Percentiles rank a stretch among this genome's conserved stretches.
Conservation (phyloP, 2,113 vertebrate species). For the Micromys minutus region DNA sequence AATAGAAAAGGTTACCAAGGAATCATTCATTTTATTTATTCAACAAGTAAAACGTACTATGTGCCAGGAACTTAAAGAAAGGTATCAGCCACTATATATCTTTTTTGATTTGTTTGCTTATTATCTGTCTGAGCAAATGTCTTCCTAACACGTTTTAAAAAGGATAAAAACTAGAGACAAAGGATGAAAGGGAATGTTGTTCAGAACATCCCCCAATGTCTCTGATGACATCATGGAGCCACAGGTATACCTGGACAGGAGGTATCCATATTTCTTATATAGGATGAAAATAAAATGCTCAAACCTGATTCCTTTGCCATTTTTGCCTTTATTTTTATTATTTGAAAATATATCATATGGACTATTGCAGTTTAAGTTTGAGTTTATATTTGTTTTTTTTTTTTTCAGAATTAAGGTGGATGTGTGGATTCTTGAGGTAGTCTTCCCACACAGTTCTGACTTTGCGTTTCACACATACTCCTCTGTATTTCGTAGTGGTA, state of each 20-base stretch:
- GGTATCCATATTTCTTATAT: accelerated
- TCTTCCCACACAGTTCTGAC: not conserved
- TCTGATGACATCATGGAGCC: not conserved
- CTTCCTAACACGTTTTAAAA: not conserved
- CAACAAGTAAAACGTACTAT: not conserved
- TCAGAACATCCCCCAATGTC: not conserved
- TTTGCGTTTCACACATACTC: not conserved
- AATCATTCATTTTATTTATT: not conserved
- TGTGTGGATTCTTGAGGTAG: not conserved
- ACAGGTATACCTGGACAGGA: not conserved
- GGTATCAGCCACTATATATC: not conserved
- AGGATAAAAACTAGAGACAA: not conserved
- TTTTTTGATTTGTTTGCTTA: not conserved
- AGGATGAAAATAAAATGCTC: not conserved
- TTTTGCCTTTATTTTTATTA: not conserved
- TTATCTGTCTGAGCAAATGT: not conserved
- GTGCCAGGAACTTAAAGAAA: not conserved
- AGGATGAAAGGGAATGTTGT: not conserved
- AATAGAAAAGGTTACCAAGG: not conserved
- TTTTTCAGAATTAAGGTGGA: not conserved
- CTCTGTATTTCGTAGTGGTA: not conserved
- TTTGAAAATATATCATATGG: not conserved
- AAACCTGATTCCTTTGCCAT: not conserved
- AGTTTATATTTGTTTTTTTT: not conserved
- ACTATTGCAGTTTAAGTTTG: not conserved